Conservation (phyloP, 2,797 vertebrate genomes). For the Salarias fasciatus region DNA sequence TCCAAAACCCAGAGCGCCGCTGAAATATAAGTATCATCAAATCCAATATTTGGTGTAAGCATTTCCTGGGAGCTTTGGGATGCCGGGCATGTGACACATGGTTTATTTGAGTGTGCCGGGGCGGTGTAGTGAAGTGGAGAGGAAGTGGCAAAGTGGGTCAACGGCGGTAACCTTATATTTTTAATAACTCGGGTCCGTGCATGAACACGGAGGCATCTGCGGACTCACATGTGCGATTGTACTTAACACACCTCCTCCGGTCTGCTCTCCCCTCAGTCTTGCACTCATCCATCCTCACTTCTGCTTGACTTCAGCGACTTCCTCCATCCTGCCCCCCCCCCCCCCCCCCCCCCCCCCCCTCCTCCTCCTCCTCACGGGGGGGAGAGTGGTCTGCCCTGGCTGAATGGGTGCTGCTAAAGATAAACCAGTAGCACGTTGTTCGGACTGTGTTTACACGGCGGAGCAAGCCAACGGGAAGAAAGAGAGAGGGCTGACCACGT, state of each 20-base stretch:
- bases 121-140: constrained; percentile 34
- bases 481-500: constrained; percentile 49
- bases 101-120: constrained; percentile 64
- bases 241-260: constrained; percentile 48
- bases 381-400: constrained; percentile 47
- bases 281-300: constrained; percentile 31
- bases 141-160: constrained; percentile 68
- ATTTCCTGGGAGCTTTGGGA: constrained; percentile 36
- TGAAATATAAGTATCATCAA: constrained; percentile 62
- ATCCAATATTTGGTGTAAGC: constrained; percentile 52
- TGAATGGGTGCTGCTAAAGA: constrained; percentile 73
- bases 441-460: constrained; percentile 66
- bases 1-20: constrained; percentile 21
- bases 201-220: constrained; percentile 10
- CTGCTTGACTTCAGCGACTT: constrained; percentile 34
- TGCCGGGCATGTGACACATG: constrained; percentile 53
- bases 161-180: constrained; percentile 72
- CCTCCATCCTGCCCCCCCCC: background rate
- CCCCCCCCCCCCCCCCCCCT: constrained; percentile 6
- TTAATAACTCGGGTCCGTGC: constrained; percentile 60
- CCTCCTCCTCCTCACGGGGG: no score
- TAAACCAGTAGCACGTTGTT: constrained; percentile 62
- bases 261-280: constrained; percentile 16
- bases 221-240: constrained; percentile 2
- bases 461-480: constrained; percentile 58